Percentiles rank a stretch among this genome's conserved stretches.
Conservation (phyloP, 2,888 invertebrate genomes). For the Geotrupes spiniger region DNA sequence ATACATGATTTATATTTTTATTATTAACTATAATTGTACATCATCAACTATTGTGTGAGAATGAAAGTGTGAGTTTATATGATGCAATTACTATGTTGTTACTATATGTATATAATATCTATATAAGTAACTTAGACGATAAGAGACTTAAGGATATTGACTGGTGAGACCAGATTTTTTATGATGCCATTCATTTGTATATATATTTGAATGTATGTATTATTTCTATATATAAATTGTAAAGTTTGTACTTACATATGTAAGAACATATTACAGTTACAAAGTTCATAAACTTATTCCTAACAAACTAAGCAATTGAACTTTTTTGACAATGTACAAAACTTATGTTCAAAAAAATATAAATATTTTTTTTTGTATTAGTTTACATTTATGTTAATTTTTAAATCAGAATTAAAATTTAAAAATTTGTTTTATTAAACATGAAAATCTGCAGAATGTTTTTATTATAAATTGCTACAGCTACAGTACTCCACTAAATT, state of each 20-base stretch:
- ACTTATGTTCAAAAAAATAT: no score
- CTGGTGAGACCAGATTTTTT: constrained; percentile 44
- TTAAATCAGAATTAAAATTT: no score
- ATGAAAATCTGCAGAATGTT: no score
- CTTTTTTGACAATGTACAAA: no score
- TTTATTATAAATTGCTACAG: no score
- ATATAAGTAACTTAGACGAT: constrained; percentile 26
- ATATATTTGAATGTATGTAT: constrained; percentile 31
- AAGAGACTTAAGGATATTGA: constrained; percentile 36
- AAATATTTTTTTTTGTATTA: no score
- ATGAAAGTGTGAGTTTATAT: constrained; percentile 31
- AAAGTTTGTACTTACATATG: constrained; percentile 9
- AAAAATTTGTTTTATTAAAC: no score
- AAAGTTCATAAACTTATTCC: background rate
- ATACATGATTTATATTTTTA: no score
- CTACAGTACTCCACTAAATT: no score
- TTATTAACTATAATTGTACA: no score
- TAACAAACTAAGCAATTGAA: background rate
- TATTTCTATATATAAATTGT: constrained; percentile 18
- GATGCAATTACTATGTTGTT: constrained; percentile 35
- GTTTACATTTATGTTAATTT: no score
- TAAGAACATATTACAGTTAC: constrained; percentile 10
- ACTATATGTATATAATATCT: constrained; percentile 40
- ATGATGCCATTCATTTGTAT: constrained; percentile 36
- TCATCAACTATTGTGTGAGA: constrained; percentile 8